Evolutionary conservation across 1,140 invertebrate species (phyloP).

Genomic region (Euura lappo): DNA sequence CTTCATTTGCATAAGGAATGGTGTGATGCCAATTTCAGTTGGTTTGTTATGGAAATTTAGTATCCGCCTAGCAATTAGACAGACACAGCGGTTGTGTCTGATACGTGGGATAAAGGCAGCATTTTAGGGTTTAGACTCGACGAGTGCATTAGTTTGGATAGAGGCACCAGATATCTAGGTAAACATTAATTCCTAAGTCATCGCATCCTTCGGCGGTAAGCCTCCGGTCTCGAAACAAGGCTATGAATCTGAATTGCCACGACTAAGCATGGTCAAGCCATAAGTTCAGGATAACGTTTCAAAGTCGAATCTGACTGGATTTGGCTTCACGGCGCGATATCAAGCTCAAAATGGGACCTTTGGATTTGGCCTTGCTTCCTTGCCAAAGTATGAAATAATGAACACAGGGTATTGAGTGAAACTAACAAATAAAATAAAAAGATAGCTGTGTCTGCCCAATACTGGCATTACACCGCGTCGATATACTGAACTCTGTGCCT

Average conservation of each 20-base stretch:
- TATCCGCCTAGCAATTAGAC: slow-evolving; percentile 50
- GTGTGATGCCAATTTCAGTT: slow-evolving; percentile 34
- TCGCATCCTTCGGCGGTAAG: neutral
- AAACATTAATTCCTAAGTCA: neutral
- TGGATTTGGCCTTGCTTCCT: neutral
- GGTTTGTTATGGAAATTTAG: slow-evolving; percentile 41
- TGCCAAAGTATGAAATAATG: no score
- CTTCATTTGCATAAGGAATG: slow-evolving; percentile 43
- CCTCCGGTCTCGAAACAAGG: neutral
- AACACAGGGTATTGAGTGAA: neutral
- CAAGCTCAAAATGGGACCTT: neutral
- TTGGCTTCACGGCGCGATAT: neutral
- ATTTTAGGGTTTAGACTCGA: slow-evolving; percentile 53
- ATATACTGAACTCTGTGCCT: slow-evolving; percentile 52
- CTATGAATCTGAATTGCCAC: neutral
- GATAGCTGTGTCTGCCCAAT: slow-evolving; percentile 55
- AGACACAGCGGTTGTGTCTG: slow-evolving; percentile 50
- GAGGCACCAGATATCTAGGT: slow-evolving; percentile 41
- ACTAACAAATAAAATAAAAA: slow-evolving; percentile 26
- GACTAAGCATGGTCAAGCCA: neutral
- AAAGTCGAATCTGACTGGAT: neutral
- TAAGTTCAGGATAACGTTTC: neutral
- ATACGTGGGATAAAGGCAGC: slow-evolving; percentile 52
- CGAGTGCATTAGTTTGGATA: slow-evolving; percentile 46
- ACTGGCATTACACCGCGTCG: slow-evolving; percentile 52